These are phyloP conservation scores for Malacoctenus gilli DNA, from an alignment of 2,797 vertebrate genomes.

Conservation along the genomic window DNA sequence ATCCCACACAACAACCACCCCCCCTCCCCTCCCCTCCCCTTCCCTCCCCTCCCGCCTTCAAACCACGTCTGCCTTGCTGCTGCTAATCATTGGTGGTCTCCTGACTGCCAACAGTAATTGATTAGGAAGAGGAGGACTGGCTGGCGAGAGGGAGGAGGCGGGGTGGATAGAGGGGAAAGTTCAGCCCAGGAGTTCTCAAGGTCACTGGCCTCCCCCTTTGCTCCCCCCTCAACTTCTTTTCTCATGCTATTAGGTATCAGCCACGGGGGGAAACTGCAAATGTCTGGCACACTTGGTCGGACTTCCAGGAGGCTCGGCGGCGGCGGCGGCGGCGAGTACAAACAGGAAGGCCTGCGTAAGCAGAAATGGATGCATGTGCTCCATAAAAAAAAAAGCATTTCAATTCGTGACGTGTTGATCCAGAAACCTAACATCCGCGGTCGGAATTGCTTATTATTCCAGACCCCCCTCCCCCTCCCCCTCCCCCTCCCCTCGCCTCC, in stretches of 20 bases:
- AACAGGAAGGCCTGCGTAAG: slow-evolving; percentile 72
- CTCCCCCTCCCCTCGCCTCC: slow-evolving; percentile 27
- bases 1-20: too few relatives aligned
- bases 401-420: slow-evolving; percentile 40
- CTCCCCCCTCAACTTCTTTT: slow-evolving; percentile 64
- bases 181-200: slow-evolving; percentile 78
- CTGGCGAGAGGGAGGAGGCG: slow-evolving; percentile 35
- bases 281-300: slow-evolving; percentile 73
- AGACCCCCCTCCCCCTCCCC: slow-evolving; percentile 41
- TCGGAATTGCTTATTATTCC: slow-evolving; percentile 56
- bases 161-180: slow-evolving; percentile 70
- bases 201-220: slow-evolving; percentile 74
- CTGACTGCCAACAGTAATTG: slow-evolving; percentile 83
- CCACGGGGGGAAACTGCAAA: slow-evolving; percentile 74
- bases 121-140: slow-evolving; percentile 77
- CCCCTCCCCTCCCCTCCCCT: too few relatives aligned
- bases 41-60: slow-evolving; percentile 46
- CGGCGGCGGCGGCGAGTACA: slow-evolving; percentile 53
- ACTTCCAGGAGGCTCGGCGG: slow-evolving; percentile 65
- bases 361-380: slow-evolving; percentile 56
- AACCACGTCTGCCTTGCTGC: slow-evolving; percentile 71
- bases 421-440: slow-evolving; percentile 51
- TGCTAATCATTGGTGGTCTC: slow-evolving; percentile 84
- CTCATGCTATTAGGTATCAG: slow-evolving; percentile 81
- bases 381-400: slow-evolving; percentile 34